phyloP scores from a whole-genome alignment of 2,113 vertebrate genomes.

The Podarcis cretensis region DNA sequence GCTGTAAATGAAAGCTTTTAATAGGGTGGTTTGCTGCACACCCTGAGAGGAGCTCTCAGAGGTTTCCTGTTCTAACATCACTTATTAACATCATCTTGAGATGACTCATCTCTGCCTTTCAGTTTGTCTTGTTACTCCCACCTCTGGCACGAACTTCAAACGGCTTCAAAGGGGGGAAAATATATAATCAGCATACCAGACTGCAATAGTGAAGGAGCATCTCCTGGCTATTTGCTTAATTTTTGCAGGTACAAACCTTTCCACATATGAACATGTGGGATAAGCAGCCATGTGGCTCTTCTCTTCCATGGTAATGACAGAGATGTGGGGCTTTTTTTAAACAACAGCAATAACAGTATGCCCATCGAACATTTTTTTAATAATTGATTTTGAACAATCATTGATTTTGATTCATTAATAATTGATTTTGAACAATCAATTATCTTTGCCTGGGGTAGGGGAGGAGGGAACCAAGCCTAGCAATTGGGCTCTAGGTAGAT shows the following conservation, averaged over 20 bases:
- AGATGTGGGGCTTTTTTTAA: not conserved
- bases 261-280: not conserved
- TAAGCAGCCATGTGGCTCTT: not conserved
- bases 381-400: not conserved
- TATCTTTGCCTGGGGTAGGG: too few relatives aligned
- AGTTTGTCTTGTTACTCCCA: not conserved
- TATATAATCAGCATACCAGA: not conserved
- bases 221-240: not conserved
- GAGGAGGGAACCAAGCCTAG: not conserved
- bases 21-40: not conserved
- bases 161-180: not conserved
- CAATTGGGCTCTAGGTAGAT: not conserved
- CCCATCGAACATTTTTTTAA: not conserved
- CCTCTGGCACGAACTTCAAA: conserved; percentile 19
- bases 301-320: not conserved
- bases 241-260: not conserved
- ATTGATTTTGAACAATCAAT: not conserved
- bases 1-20: conserved; percentile 8
- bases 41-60: conserved; percentile 18
- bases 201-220: not conserved
- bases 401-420: too few relatives aligned
- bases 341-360: not conserved
- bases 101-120: conserved; percentile 29
- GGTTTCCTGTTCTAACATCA: conserved; percentile 31
- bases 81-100: conserved; percentile 1